Evolutionary conservation across 2,113 vertebrate species (phyloP).

Genomic region (Elanus axillaris): DNA sequence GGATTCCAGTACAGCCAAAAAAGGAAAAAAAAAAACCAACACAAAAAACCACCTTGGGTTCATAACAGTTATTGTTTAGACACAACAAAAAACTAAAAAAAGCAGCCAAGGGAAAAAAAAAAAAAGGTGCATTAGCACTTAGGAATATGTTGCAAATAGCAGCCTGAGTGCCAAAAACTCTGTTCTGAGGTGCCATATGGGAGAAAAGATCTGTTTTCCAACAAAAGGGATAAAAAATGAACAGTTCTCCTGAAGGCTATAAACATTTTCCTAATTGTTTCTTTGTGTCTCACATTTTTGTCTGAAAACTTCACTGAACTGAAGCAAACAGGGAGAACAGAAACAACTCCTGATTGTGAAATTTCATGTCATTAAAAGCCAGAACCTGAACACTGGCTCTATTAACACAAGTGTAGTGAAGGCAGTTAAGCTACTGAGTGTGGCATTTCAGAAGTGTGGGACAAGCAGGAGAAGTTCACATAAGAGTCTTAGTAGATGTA

Average conservation of each 20-base stretch:
- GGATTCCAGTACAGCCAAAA: background rate
- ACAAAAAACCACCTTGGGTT: background rate
- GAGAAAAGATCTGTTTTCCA: constrained; percentile 20
- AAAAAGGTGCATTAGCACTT: background rate
- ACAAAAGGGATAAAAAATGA: background rate
- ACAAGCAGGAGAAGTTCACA: background rate
- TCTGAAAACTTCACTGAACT: background rate
- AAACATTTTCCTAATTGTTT: constrained; percentile 12
- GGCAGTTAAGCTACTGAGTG: background rate
- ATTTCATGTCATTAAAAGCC: background rate
- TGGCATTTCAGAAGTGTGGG: background rate
- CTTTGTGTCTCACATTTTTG: background rate
- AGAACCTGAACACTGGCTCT: background rate
- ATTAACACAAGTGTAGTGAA: background rate
- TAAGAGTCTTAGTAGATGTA: background rate
- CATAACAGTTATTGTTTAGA: background rate
- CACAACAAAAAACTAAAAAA: background rate
- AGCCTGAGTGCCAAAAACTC: background rate
- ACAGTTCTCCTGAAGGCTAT: background rate
- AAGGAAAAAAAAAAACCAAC: rapidly evolving
- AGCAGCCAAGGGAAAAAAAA: background rate
- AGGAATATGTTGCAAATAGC: background rate
- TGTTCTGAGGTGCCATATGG: background rate
- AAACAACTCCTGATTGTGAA: background rate
- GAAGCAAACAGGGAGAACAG: background rate